Evolutionary conservation across 2,797 vertebrate genomes (phyloP), one percentile per base, ranked within the genome.

Genomic region (Lophius americanus): DNA sequence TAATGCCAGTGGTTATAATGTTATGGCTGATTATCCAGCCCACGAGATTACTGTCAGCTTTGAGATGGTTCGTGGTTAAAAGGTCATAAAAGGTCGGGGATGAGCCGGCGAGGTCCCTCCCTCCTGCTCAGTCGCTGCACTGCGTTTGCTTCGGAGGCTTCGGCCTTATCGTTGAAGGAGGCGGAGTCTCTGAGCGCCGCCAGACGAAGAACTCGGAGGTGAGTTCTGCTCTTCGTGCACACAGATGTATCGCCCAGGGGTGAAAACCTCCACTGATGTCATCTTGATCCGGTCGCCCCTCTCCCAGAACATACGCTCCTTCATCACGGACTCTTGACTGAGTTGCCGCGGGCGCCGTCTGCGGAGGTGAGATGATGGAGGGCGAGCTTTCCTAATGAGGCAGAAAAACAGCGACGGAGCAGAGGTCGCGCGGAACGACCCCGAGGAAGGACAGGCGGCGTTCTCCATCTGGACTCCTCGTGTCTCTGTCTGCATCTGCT

Each of bases 351-450:
- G 70, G 39, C 1, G 32, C 84, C 73, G 81, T 82, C 87, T 83
- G 85, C 48, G 13, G 69, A 69, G 71, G 77, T 54, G 60, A 72
- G 55, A 44, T 60, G 75, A 63, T 32, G 42, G 62, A 70, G 73
- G 63, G 59, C 56, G 68, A 79, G 72, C 7, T 35, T 51, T 79
- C 72, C 76, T 87, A 85, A 89, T 85, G 88, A 88, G 78, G 84
- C 85, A 73, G 78, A 87, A 83, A 84, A 88, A 73, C 76, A 36
- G 70, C 63, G 81, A 70, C 11, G 51, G 76, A 76, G 82, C 71
- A 57, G 74, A 68, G 84, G 82, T 82, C 65, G 8, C 8, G 70
- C 46, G 73, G 77, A 83, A 72, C 65, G 81, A 85, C 75, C 83
- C 54, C 0, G 58, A 74, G 56, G 70, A 84, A 83, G 83, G 81